Percentiles rank a stretch among this genome's conserved stretches.
Evolutionary conservation across 1,140 invertebrate genomes (phyloP).

Genomic region (Caenorhabditis tropicalis): DNA sequence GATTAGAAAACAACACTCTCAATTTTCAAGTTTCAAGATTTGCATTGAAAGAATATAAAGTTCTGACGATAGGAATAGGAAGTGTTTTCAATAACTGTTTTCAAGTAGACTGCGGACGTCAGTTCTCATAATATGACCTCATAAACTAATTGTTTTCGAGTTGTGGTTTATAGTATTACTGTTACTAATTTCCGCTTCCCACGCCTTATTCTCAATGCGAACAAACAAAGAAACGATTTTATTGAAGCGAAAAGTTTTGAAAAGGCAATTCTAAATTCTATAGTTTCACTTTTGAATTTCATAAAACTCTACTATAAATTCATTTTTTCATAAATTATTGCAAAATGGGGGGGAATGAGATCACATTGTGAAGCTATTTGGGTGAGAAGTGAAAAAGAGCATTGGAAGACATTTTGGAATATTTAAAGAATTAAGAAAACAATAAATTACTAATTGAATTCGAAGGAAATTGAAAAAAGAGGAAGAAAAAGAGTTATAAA

Average conservation of each 20-base stretch:
- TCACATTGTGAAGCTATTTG: slow-evolving; percentile 31
- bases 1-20: too few relatives aligned
- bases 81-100: too few relatives aligned
- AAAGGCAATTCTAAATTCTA: neutral
- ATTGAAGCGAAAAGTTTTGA: neutral
- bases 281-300: neutral
- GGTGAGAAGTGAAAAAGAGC: neutral
- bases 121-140: too few relatives aligned
- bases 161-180: too few relatives aligned
- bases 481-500: neutral
- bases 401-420: neutral
- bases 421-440: neutral
- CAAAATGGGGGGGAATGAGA: slow-evolving; percentile 18
- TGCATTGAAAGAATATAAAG: too few relatives aligned
- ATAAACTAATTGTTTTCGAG: too few relatives aligned
- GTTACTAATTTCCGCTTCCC: too few relatives aligned
- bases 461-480: neutral
- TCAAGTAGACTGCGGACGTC: too few relatives aligned
- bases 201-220: too few relatives aligned
- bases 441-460: neutral
- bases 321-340: slow-evolving; percentile 44
- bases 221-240: too few relatives aligned
- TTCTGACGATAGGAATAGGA: too few relatives aligned
- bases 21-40: too few relatives aligned
- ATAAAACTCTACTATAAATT: neutral